Conservation (phyloP, 1,140 invertebrate genomes). For the Leptoteleia sp. region DNA sequence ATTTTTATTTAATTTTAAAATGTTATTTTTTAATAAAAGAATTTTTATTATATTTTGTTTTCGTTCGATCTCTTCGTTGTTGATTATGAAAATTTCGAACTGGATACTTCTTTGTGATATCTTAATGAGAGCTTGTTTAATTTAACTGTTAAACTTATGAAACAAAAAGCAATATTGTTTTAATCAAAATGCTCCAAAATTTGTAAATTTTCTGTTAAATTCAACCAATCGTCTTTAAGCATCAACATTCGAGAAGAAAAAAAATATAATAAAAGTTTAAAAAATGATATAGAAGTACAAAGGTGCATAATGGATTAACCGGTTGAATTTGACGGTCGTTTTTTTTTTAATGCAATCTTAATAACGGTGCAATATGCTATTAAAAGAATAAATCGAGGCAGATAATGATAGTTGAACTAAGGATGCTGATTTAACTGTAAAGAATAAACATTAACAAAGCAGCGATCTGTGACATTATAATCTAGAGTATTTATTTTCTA, state of each 20-base stretch:
- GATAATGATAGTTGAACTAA: conserved; percentile 43
- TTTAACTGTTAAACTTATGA: neutral
- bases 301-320: conserved; percentile 5
- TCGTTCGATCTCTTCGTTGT: neutral
- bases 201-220: conserved; percentile 33
- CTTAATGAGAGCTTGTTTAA: neutral
- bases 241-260: neutral
- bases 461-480: conserved; percentile 75
- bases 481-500: conserved; percentile 77
- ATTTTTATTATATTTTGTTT: neutral
- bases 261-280: neutral
- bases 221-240: conserved; percentile 21
- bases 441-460: conserved; percentile 65
- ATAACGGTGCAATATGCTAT: conserved; percentile 67
- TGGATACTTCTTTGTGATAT: neutral
- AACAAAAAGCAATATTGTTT: neutral
- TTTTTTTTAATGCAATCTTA: conserved; percentile 52
- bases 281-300: conserved; percentile 54
- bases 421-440: conserved; percentile 53
- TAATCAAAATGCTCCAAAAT: conserved; percentile 36
- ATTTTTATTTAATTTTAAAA: too few relatives aligned
- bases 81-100: too few relatives aligned
- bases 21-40: neutral
- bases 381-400: conserved; percentile 13
- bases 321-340: conserved; percentile 54